Conservation (phyloP, 2,888 invertebrate genomes). For the Drosophila borborema region DNA sequence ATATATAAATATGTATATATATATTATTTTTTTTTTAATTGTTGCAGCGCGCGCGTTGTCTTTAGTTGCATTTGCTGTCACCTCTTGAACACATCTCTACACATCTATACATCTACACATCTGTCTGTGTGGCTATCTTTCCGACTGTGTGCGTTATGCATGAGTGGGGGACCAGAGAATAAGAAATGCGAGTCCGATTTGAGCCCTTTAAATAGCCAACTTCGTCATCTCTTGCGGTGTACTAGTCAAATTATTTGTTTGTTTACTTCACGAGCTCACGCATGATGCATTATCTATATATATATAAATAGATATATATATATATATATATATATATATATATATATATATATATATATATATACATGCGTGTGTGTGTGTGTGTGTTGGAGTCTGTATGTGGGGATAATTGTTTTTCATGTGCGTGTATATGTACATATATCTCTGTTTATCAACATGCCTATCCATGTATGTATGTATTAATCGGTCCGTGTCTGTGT, state of each 20-base stretch:
- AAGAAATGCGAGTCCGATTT: background rate
- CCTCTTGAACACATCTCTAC: background rate
- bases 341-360: too few species aligned
- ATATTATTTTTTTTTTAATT: background rate
- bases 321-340: too few species aligned
- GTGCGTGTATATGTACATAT: background rate
- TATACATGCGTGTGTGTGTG: background rate
- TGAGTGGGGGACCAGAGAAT: background rate
- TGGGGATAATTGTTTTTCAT: background rate
- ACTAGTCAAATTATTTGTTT: constrained; percentile 19
- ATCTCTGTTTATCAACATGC: constrained; percentile 13
- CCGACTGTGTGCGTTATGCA: background rate
- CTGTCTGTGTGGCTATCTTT: background rate
- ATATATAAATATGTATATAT: background rate
- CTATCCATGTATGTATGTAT: background rate
- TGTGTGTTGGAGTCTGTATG: background rate
- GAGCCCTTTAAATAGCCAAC: constrained; percentile 6
- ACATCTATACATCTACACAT: background rate
- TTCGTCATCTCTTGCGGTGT: constrained; percentile 12
- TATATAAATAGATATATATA: too few species aligned
- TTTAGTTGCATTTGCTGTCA: background rate
- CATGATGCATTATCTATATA: too few species aligned
- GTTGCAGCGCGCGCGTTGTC: background rate
- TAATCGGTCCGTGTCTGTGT: background rate
- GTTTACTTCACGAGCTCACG: constrained; percentile 14